These are phyloP conservation scores for Anoplolepis gracilipes DNA, from an alignment of 1,140 invertebrate species.

Conservation along the genomic window DNA sequence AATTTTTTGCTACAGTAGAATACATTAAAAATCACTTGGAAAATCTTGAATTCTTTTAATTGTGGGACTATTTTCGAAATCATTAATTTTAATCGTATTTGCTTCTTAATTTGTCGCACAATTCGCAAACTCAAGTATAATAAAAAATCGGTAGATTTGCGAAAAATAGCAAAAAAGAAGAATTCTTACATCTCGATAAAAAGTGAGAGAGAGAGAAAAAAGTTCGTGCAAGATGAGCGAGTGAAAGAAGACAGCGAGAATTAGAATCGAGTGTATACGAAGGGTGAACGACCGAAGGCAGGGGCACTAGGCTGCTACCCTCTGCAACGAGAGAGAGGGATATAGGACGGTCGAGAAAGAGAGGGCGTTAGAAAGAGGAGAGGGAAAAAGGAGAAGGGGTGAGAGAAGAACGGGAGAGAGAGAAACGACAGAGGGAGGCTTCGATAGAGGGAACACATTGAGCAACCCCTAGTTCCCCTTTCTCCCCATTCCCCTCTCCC, in stretches of 20 bases:
- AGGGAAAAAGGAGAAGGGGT: constrained; percentile 53
- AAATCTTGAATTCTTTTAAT: not conserved
- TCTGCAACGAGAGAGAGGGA: constrained; percentile 74
- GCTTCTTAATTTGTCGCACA: constrained; percentile 60
- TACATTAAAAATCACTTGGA: not conserved
- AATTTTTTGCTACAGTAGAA: not conserved
- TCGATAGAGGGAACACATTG: constrained; percentile 72
- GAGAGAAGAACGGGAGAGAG: constrained; percentile 56
- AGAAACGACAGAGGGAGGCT: constrained; percentile 68
- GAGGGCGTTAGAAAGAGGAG: constrained; percentile 24
- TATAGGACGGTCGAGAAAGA: constrained; percentile 31
- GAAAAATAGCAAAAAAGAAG: constrained; percentile 14
- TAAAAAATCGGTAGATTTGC: constrained; percentile 72
- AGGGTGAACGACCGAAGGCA: constrained; percentile 85
- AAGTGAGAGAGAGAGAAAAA: not conserved
- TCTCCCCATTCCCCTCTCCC: constrained; percentile 55
- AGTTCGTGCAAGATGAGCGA: constrained; percentile 1
- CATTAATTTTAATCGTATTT: not conserved
- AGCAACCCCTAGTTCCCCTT: constrained; percentile 36
- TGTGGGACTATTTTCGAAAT: not conserved
- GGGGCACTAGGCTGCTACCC: constrained; percentile 86
- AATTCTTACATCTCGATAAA: not conserved
- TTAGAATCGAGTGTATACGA: constrained; percentile 77
- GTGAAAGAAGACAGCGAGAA: constrained; percentile 64
- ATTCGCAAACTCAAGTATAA: constrained; percentile 80